Base-by-base conservation (phyloP, 2,797 vertebrate genomes). In the Chaetophractus vellerosus region DNA sequence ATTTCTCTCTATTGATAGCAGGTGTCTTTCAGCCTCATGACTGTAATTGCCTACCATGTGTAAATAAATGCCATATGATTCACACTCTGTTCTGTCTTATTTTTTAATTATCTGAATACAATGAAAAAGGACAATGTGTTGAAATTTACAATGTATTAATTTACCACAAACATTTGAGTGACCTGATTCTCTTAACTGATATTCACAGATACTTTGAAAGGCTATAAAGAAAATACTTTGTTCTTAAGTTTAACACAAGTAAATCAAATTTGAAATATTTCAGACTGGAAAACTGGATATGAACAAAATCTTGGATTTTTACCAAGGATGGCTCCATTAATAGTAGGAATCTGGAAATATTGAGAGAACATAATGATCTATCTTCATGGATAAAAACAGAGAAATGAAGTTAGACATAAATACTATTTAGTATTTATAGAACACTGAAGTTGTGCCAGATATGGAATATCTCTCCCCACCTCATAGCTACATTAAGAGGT, bases 61-160 rank as follows among this genome's bases (percentile, higher is more conserved):
- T 88, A 97, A 96, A 98, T 97, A 95, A 98, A 92, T 93, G 92
- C 63, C 90, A 71, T 10, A 91, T 9, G 78, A 94, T 92, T 97
- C 95, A 80, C 82, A 71, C 23, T 72, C 23, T 95, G 55, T 79
- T 93, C 52, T 96, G 52, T 96, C 57, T 94, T 74, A 91, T 41
- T 97, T 90, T 86, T 96, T 97, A 98, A 96, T 98, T 97, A 96
- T 89, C 84, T 82, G 63, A 90, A n/a, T 16, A 85, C 16, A 92
- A 64, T 82, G 80, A 93, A 94, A 96, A 76, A 92, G 76, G 83
- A 94, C n/a, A 92, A 38, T 71, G 74, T 96, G 18, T 10, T 86
- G 69, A 93, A 94, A 95, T 57, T 41, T 68, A 8, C 16, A 93
- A 52, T 86, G 83, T 0, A 88, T 12, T 90, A 89, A 91, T 94